Base-by-base conservation (phyloP, 1,140 invertebrate genomes). In the Drosophila cardini region DNA sequence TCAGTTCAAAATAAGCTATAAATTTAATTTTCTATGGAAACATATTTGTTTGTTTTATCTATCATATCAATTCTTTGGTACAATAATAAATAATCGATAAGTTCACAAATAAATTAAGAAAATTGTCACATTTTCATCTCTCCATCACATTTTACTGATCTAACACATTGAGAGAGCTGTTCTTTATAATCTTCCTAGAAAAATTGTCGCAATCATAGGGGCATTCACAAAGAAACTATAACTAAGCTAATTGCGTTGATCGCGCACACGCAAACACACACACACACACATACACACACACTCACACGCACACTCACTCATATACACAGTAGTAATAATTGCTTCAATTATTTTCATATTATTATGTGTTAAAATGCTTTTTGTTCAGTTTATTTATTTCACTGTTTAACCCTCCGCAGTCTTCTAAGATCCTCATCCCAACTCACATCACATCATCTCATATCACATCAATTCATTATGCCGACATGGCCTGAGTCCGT, bases 331-430 rank as follows among this genome's bases (percentile, higher is more conserved):
- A 40, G 32, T 71, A 55, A 67, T 89, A 89, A 89, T 89, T 90
- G 84, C 84, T 81, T 89, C 80, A 89, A 89, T 89, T 90, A 89
- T 84, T 89, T 89, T 89, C 73, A 84, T 90, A 90, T 89, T 89
- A 89, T 90, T 84, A 90, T 90, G 82, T 80, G 85, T 71, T 90
- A 89, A 89, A 90, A 69, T 76, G 71, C 77, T 80, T 90, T 89
- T 90, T 89, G 85, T 76, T 80, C 84, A 74, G 52, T 38, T 57
- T 64, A 64, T 64, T 43, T 74, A 64, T 55, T 80, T 81, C 57
- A 57, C 74, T 77, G 62, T 53, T 68, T 71, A 52, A 45, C 57
- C 43, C 57, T 26, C 38, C 36, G 11, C 52, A n/a, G 30, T 32
- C 21, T 16, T 43, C 69, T 38, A 68, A 57, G 76, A 74, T 75